Base-by-base conservation (phyloP, 2,888 invertebrate species). In the Bhutanitis thaidina region DNA sequence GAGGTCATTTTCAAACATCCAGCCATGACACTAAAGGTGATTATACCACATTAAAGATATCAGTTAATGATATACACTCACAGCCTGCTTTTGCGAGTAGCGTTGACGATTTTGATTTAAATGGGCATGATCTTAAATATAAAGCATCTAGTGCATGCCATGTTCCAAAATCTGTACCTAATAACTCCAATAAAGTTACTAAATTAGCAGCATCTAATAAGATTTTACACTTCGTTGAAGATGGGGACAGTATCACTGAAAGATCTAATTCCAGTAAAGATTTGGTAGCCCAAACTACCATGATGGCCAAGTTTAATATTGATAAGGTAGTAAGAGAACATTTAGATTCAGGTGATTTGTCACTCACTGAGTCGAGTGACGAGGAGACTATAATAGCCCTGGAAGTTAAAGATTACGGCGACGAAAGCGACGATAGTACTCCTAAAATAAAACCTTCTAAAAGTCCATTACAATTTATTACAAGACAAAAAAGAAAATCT, bases 11-110 rank as follows among this genome's bases (percentile, higher is more conserved):
- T 7, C 85, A 81, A 62, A 65, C 82, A 9, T 81, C 84, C 49
- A 75, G 76, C 64, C 60, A 84, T 61, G 88, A 88, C 43, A 77
- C 72, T 4, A 89, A 89, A 90, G 90, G 90, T 90, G 90, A 90
- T 59, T 88, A 85, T 80, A 67, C 67, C 53, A 69, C 69, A 65
- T 68, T 86, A 68, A 75, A 65, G 67, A 76, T 85, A 67, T 81
- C 83, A 43, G 69, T 77, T 64, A 81, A 70, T 62, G 86, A 87
- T 55, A 80, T 83, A 52, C 82, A 83, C 55, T 71, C 74, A 45
- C 80, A 74, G 63, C 81, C 82, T 59, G 80, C 82, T 37, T 72
- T 86, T 54, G 84, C 84, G 36, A 84, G 84, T 74, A 86, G 85
- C 62, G 85, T 88, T 43, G 87, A 86, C 48, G 83, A 84, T 69